Evolutionary conservation across 1,140 invertebrate genomes (phyloP).

Genomic region (Danaus plexippus): DNA sequence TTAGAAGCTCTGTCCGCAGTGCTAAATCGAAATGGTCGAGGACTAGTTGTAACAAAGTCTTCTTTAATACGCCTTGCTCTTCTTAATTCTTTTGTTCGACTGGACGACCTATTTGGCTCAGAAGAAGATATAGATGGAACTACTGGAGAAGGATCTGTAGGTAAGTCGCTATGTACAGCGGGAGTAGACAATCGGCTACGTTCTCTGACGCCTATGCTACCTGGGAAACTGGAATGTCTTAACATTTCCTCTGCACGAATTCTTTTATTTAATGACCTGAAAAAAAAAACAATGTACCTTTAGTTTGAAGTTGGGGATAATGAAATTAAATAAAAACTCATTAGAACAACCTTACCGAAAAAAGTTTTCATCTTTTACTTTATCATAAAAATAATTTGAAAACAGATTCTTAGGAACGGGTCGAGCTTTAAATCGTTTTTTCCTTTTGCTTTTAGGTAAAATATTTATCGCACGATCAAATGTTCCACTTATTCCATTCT

Average conservation of each 20-base stretch:
- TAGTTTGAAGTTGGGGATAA: background rate
- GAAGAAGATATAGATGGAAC: conserved; percentile 44
- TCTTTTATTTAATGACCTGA: conserved; percentile 74
- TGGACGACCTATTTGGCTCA: conserved; percentile 37
- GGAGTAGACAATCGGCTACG: conserved; percentile 58
- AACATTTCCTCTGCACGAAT: conserved; percentile 79
- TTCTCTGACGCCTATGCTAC: conserved; percentile 78
- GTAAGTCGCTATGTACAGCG: conserved; percentile 51
- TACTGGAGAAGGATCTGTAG: conserved; percentile 56
- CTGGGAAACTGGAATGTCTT: conserved; percentile 76
- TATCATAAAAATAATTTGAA: conserved; percentile 78
- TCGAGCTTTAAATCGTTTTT: conserved; percentile 75
- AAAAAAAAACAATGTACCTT: conserved; percentile 3
- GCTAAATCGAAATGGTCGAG: conserved; percentile 68
- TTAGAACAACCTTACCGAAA: conserved; percentile 69
- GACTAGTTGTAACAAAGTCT: conserved; percentile 71
- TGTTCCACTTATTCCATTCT: conserved; percentile 60
- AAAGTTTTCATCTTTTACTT: conserved; percentile 80
- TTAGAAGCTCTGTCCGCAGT: conserved; percentile 62
- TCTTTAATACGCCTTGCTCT: conserved; percentile 40
- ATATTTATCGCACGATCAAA: conserved; percentile 54
- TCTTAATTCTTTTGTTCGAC: conserved; percentile 40
- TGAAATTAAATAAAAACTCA: no score
- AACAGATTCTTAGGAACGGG: conserved; percentile 80
- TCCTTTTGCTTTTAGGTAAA: conserved; percentile 48